phyloP scores from a whole-genome alignment of 2,797 vertebrate species.

The Allenopithecus nigroviridis region DNA sequence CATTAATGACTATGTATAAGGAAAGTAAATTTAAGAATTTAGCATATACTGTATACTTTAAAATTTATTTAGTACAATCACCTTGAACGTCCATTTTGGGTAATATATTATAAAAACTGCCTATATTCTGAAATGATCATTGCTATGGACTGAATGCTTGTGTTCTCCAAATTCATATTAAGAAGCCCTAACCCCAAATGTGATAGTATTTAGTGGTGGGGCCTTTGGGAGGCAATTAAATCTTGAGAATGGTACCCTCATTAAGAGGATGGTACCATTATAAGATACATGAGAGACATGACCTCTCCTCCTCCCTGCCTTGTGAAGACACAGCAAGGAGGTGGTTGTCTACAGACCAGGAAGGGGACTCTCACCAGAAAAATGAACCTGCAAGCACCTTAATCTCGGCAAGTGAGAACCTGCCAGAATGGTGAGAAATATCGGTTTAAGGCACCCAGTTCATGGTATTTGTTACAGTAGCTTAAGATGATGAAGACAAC shows the following conservation, averaged over 20 bases:
- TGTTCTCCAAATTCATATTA: not conserved
- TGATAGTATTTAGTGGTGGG: not conserved
- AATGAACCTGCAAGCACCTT: not conserved
- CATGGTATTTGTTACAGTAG: not conserved
- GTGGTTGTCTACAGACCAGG: not conserved
- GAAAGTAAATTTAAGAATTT: not conserved
- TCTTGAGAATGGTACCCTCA: not conserved
- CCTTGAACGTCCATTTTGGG: not conserved
- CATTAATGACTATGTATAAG: not conserved
- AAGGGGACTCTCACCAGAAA: not conserved
- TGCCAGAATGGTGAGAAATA: not conserved
- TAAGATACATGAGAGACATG: not conserved
- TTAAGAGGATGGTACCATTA: not conserved
- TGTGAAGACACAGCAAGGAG: not conserved
- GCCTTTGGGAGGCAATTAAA: not conserved
- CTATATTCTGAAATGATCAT: not conserved
- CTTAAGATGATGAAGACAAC: not conserved
- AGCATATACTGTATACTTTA: not conserved
- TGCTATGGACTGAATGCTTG: not conserved
- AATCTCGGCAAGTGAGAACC: not conserved
- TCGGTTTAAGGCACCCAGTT: not conserved
- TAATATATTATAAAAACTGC: not conserved
- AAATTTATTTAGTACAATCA: slow-evolving; percentile 9
- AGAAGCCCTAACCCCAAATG: not conserved
- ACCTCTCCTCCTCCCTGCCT: not conserved